A percentile compares a stretch with the other conserved stretches of the same genome.
Conservation (phyloP, 2,797 vertebrate species). For the Smutsia temminckii region DNA sequence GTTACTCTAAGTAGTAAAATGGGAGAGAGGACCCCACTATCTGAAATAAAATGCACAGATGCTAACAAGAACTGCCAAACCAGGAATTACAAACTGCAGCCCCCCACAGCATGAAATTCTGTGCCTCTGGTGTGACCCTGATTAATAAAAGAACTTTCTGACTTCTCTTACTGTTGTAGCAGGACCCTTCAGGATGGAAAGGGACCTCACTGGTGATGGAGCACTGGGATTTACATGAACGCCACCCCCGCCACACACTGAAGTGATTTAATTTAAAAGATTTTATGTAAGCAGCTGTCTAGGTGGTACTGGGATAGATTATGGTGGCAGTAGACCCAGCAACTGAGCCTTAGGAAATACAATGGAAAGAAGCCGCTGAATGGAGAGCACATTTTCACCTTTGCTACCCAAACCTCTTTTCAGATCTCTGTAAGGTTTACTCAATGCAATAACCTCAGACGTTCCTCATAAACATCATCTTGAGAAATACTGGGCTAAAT, state of each 20-base stretch:
- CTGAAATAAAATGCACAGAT: slow-evolving; percentile 13
- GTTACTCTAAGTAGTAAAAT: neutral
- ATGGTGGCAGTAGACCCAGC: too few relatives aligned
- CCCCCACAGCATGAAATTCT: neutral
- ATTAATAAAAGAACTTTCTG: neutral
- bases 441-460: neutral
- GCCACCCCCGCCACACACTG: neutral
- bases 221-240: neutral
- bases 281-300: neutral
- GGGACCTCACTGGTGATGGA: neutral
- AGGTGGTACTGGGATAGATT: neutral
- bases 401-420: neutral
- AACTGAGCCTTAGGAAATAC: neutral
- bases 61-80: neutral
- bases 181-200: neutral
- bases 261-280: neutral
- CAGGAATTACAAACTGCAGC: neutral
- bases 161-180: neutral
- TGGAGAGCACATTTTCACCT: neutral
- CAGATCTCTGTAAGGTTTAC: neutral
- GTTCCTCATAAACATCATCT: neutral
- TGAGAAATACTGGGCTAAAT: neutral
- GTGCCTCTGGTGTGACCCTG: neutral
- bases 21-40: neutral
- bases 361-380: neutral